Base-by-base conservation (phyloP, 2,888 invertebrate species). In the Plebejus melissa region DNA sequence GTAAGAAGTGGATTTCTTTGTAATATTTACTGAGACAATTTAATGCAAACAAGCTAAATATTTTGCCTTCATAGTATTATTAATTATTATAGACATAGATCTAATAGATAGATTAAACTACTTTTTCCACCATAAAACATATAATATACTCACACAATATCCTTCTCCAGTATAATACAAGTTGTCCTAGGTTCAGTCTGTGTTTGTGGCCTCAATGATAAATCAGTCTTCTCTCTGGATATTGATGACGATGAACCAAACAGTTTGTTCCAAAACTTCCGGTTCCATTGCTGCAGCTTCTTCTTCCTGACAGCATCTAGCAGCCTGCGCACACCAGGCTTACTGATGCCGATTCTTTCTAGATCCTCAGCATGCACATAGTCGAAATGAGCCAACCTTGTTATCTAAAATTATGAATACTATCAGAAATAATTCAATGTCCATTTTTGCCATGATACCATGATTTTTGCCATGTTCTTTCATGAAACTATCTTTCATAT, bases 331-430 rank as follows among this genome's bases (percentile, higher is more conserved):
- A 98, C 96, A 3, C 98, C 99, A 75, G 99, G 99, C 86, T 97
- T 98, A 74, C 98, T 98, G 85, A 99, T 95, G 1, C 99, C 99
- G 85, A 99, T 97, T 84, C 97, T 97, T 85, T 98, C 98, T 84
- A 99, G 94, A 90, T 99, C 99, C 81, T 98, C 98, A 0, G 97
- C 94, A 83, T 97, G 97, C n/a, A 99, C 99, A 95, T 97, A 98
- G 83, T 99, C 98, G 88, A 99, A 99, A 91, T 99, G 99, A 75
- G 98, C 96, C 82, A 99, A 90, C 78, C 98, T 95, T 57, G 99
- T 98, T 77, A 99, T 96, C 95, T 97, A 95, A 88, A 90, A 80
- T 78, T 77, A 50, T 4, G 13, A 76, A 77, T 71, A 69, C n/a
- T 46, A 28, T 38, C 46, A 57, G 16, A 22, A 41, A 13, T 57